These are phyloP conservation scores for Rhinopomastus cyanomelas DNA, from an alignment of 2,113 vertebrate genomes.

Conservation along the genomic window DNA sequence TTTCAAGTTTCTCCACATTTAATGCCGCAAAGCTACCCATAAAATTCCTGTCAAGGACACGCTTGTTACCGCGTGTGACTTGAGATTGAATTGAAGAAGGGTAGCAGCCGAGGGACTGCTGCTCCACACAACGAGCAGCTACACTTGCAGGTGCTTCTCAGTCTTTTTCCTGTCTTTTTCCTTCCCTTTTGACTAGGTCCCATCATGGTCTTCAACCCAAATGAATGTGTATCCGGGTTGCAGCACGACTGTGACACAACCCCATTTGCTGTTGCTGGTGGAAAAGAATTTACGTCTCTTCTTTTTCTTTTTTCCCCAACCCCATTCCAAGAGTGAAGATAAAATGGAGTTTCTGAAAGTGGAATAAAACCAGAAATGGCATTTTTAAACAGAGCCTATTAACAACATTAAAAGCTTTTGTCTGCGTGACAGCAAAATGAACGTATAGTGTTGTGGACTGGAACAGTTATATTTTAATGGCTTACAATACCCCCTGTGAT, in stretches of 20 bases:
- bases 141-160: not conserved
- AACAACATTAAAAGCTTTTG: slow-evolving; percentile 88
- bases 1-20: not conserved
- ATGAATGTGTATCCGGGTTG: not conserved
- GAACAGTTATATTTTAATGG: slow-evolving; percentile 95
- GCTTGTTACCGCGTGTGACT: rapidly evolving
- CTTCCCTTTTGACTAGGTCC: slow-evolving; percentile 31
- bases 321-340: slow-evolving; percentile 72
- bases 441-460: slow-evolving; percentile 90
- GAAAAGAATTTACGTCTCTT: slow-evolving; percentile 10
- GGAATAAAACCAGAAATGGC: slow-evolving; percentile 81
- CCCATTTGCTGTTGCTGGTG: slow-evolving; percentile 52
- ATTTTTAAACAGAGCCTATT: slow-evolving; percentile 84
- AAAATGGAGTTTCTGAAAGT: slow-evolving; percentile 81
- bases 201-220: slow-evolving; percentile 15
- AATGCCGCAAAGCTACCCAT: not conserved
- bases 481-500: slow-evolving; percentile 90
- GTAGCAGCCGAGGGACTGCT: not conserved
- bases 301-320: slow-evolving; percentile 31
- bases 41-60: not conserved
- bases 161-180: slow-evolving; percentile 43
- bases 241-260: not conserved
- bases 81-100: not conserved
- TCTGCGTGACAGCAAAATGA: slow-evolving; percentile 85
- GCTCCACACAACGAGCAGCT: not conserved